Base-by-base conservation (phyloP, 2,797 vertebrate genomes). In the Tangara arthus region DNA sequence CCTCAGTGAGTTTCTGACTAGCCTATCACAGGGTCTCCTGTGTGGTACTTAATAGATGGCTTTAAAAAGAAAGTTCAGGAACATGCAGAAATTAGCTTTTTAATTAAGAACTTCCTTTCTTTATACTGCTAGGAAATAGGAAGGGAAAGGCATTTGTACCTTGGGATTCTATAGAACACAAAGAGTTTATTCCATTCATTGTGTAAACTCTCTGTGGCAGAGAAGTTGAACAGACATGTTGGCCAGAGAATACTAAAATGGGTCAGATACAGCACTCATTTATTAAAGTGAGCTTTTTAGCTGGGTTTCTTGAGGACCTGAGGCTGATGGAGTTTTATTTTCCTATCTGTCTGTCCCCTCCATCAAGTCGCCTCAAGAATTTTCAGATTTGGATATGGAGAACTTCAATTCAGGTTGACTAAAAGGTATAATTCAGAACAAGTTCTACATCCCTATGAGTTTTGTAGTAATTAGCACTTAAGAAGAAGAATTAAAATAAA, bases 61-160 rank as follows among this genome's bases (percentile, higher is more conserved):
- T 89, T 92, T 71, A 57, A 84, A 91, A 92, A 72, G 53, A 66
- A 91, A 32, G 59, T 55, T 90, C 76, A 32, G 70, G 79, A 93
- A 96, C 72, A 89, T 22, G 24, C 26, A 96, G 63, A 94, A 95
- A 80, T 81, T 64, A 86, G 22, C 47, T 86, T 76, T 92, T 65
- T 89, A 94, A 86, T 92, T 1, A 83, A 86, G 84, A 93, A 95
- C 26, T 93, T 95, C 94, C 94, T 92, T 93, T 94, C 90, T 93
- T 97, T 93, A 91, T 88, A 78, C 35, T 90, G 53, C 28, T 81
- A 94, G 92, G 92, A 94, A 94, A 77, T 81, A 81, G 84, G 90
- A 95, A 87, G 72, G 61, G 82, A 83, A 92, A 93, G 57, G 42
- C 50, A 46, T 71, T 91, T 83, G 53, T 65, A 81, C 59, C 44